Base-by-base conservation (phyloP, 2,888 invertebrate genomes). In the Epistrophella euchroma region DNA sequence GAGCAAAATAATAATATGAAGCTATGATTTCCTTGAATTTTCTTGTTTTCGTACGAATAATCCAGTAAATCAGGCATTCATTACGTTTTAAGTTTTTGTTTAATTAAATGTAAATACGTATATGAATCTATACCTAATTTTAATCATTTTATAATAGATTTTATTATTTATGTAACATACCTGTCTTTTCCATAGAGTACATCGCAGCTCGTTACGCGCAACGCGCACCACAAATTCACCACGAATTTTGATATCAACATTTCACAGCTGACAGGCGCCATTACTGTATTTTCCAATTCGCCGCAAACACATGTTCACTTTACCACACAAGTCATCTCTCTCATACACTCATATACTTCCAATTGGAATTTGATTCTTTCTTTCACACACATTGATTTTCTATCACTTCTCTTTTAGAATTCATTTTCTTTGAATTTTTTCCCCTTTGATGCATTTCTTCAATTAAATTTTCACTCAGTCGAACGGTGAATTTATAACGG, bases 401-500 rank as follows among this genome's bases (percentile, higher is more conserved):
- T 13, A 40, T 60, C 43, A 43, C 35, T 55, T 43, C 15, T 32
- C 28, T 35, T 47, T 40, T 66, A 19, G 15, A 37, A 52, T 73
- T 62, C 72, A 66, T 68, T 62, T 60, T 72, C 72, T 50, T 50
- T 6, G 9, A 22, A 15, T 28, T 2, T 22, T 17, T 84, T 74
- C 60, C 47, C 75, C 72, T 60, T 70, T 50, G 50, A 74, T 47
- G 47, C 66, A 70, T 71, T 79, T 71, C 28, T 73, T 62, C 45
- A 45, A 45, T 52, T 11, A 15, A 66, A 19, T 47, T 47, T 56
- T 71, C 56, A 22, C n/a, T 77, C 79, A 85, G 84, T 85, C 72
- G 66, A 62, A 62, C 76, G 75, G 80, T 80, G 84, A 80, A 80
- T 85, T 85, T 76, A 68, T 40, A 60, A 58, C 52, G 15, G 13